Evolutionary conservation across 2,113 vertebrate species (phyloP).

Genomic region (Cinclus mexicanus): DNA sequence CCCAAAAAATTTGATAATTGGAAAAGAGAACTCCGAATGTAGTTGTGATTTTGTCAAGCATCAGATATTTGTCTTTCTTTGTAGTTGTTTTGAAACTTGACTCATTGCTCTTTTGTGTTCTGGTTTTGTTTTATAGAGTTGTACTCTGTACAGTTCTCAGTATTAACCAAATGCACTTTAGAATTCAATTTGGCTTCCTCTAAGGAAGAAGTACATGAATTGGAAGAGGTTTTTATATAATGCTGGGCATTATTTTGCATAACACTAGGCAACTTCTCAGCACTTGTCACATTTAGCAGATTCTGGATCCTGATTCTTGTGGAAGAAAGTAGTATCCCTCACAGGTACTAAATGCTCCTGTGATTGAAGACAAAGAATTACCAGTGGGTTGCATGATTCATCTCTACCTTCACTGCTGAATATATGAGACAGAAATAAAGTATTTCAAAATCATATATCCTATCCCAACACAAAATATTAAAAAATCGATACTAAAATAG

Average conservation of each 20-base stretch:
- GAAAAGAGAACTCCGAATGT: neutral
- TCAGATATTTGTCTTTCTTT: neutral
- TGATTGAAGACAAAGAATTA: slow-evolving; percentile 17
- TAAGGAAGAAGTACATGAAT: neutral
- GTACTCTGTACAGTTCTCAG: neutral
- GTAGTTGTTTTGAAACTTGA: neutral
- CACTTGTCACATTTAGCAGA: neutral
- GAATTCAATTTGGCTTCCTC: neutral
- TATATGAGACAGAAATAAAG: neutral
- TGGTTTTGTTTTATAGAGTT: neutral
- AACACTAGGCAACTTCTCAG: neutral
- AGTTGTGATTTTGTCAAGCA: neutral
- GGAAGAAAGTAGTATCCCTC: neutral
- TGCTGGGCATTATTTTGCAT: neutral
- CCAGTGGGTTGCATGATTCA: neutral
- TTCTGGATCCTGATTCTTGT: neutral
- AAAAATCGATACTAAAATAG: neutral
- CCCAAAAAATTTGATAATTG: neutral
- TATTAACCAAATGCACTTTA: neutral
- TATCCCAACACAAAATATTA: neutral
- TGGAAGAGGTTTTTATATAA: neutral
- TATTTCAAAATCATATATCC: neutral
- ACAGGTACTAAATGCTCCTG: neutral
- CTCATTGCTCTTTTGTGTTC: neutral
- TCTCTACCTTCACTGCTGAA: neutral